Conservation (phyloP, 2,797 vertebrate genomes). For the Manis pentadactyla region DNA sequence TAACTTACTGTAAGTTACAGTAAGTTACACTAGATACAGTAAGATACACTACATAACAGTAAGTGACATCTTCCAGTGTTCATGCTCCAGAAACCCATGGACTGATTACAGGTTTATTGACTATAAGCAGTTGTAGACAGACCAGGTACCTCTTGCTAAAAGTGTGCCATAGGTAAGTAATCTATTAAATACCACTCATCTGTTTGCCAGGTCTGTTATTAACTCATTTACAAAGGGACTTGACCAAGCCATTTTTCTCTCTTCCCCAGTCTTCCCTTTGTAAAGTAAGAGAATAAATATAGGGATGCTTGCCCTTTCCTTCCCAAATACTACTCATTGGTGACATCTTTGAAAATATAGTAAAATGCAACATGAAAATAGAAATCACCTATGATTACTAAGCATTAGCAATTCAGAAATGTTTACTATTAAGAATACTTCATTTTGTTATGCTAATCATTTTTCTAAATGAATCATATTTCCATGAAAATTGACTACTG, state of each 20-base stretch:
- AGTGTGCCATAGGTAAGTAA: background rate
- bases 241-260: background rate
- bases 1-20: no score
- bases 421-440: background rate
- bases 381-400: background rate
- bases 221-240: background rate
- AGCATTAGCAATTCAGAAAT: slow-evolving; percentile 15
- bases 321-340: background rate
- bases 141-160: background rate
- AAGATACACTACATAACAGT: no score
- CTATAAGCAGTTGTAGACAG: background rate
- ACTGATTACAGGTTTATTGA: background rate
- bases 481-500: background rate
- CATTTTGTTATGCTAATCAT: background rate
- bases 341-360: background rate
- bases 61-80: background rate
- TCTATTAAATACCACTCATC: background rate
- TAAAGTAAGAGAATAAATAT: background rate
- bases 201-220: background rate
- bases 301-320: background rate
- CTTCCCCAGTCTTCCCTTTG: background rate
- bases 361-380: background rate
- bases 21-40: no score
- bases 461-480: background rate
- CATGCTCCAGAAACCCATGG: background rate